A percentile compares a stretch with the other conserved stretches of the same genome.
phyloP scores from a whole-genome alignment of 2,888 invertebrate genomes.

The Anaspis maculata region DNA sequence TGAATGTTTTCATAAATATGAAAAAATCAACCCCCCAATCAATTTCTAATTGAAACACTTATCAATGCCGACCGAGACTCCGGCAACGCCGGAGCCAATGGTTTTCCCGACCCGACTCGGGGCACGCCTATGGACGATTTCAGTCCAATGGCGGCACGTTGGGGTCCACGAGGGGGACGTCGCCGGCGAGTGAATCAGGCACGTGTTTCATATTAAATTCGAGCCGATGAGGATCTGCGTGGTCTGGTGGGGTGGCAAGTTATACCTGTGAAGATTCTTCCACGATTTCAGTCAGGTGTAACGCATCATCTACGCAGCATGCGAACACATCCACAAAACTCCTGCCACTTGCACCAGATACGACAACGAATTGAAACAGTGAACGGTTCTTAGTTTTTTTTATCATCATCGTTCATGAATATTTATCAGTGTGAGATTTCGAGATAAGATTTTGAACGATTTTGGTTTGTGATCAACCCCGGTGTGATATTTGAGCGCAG shows the following conservation, averaged over 20 bases:
- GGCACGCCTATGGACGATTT: conserved; percentile 1
- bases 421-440: too few relatives aligned
- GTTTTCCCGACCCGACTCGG: not conserved
- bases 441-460: too few relatives aligned
- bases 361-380: not conserved
- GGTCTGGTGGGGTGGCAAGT: conserved; percentile 20
- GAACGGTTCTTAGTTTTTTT: too few relatives aligned
- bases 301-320: conserved; percentile 16
- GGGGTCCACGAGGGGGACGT: conserved; percentile 4
- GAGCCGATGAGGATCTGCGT: conserved; percentile 18
- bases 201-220: conserved; percentile 26
- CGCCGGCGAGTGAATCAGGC: conserved; percentile 17
- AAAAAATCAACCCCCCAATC: conserved; percentile 20
- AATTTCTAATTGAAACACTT: conserved; percentile 26
- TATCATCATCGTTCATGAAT: too few relatives aligned
- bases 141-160: conserved; percentile 4
- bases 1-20: too few relatives aligned
- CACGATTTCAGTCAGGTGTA: conserved; percentile 32
- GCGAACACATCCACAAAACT: too few relatives aligned
- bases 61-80: conserved; percentile 13
- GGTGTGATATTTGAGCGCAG: too few relatives aligned
- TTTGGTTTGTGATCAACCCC: too few relatives aligned
- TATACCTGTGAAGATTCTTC: conserved; percentile 29
- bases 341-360: too few relatives aligned
- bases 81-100: conserved; percentile 6